phyloP scores from a whole-genome alignment of 2,888 invertebrate species.

The Drosophila percnosoma region DNA sequence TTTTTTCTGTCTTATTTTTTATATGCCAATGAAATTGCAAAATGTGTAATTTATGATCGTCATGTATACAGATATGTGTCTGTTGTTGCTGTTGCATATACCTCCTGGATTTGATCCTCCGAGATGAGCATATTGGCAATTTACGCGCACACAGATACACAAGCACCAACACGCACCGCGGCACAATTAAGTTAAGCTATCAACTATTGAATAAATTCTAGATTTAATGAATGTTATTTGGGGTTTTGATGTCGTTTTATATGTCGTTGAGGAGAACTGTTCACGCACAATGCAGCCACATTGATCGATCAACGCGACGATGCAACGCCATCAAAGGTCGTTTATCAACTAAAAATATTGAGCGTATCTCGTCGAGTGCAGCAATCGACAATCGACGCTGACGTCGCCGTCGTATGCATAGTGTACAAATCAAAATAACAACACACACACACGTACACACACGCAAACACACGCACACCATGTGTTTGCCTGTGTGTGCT shows the following conservation, averaged over 20 bases:
- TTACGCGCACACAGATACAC: conserved; percentile 6
- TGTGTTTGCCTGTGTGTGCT: conserved; percentile 1
- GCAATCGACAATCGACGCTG: conserved; percentile 73
- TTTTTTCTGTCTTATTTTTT: background rate
- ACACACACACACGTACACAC: conserved; percentile 20
- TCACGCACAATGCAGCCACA: conserved; percentile 36
- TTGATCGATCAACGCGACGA: conserved; percentile 77
- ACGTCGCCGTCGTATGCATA: conserved; percentile 25
- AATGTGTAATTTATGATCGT: conserved; percentile 35
- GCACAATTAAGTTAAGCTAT: background rate
- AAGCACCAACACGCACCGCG: background rate
- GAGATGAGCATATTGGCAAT: conserved; percentile 79
- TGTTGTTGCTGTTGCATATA: conserved; percentile 38
- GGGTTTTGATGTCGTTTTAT: background rate
- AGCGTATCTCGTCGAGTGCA: conserved; percentile 63
- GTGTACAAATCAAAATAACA: conserved; percentile 50
- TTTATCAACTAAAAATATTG: conserved; percentile 84
- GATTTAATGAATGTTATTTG: background rate
- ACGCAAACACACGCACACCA: conserved; percentile 18
- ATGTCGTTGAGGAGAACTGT: background rate
- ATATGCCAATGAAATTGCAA: conserved; percentile 18
- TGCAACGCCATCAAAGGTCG: conserved; percentile 84
- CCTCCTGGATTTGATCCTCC: conserved; percentile 84
- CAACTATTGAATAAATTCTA: background rate
- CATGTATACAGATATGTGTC: background rate